Conservation (phyloP, 2,797 vertebrate species). For the Helostoma temminkii region DNA sequence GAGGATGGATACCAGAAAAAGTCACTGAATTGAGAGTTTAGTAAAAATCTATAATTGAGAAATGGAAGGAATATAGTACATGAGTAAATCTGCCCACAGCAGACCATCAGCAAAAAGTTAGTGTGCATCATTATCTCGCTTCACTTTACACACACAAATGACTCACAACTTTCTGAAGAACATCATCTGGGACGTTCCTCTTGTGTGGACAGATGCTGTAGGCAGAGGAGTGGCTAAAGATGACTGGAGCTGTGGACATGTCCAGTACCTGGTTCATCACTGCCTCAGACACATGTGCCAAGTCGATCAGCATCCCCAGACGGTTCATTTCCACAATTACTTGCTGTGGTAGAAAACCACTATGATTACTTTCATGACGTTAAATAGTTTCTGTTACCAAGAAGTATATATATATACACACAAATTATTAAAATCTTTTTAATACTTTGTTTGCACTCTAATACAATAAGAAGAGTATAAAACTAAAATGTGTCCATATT, state of each 20-base stretch:
- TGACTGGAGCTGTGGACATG: conserved; percentile 88
- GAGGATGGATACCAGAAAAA: background rate
- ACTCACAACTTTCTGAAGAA: conserved; percentile 90
- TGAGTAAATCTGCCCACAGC: too few relatives aligned
- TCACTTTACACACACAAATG: background rate
- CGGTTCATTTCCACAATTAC: conserved; percentile 94
- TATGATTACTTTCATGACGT: background rate
- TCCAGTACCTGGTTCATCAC: conserved; percentile 88
- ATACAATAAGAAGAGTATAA: background rate
- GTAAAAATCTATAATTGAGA: too few relatives aligned
- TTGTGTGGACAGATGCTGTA: conserved; percentile 81
- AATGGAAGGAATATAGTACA: too few relatives aligned
- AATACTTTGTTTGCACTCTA: too few relatives aligned
- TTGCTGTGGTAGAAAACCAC: conserved; percentile 66
- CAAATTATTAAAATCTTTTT: too few relatives aligned
- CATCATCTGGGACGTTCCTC: conserved; percentile 91
- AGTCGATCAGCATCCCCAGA: conserved; percentile 92
- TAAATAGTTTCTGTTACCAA: background rate
- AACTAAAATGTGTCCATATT: too few relatives aligned
- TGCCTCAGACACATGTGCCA: conserved; percentile 88
- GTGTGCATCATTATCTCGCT: too few relatives aligned
- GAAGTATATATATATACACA: background rate
- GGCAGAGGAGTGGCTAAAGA: conserved; percentile 97
- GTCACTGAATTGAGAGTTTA: too few relatives aligned
- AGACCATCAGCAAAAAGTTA: too few relatives aligned